Evolutionary conservation across 2,888 invertebrate species (phyloP), one percentile per base, ranked within the genome.

Genomic region (Thyatira batis): DNA sequence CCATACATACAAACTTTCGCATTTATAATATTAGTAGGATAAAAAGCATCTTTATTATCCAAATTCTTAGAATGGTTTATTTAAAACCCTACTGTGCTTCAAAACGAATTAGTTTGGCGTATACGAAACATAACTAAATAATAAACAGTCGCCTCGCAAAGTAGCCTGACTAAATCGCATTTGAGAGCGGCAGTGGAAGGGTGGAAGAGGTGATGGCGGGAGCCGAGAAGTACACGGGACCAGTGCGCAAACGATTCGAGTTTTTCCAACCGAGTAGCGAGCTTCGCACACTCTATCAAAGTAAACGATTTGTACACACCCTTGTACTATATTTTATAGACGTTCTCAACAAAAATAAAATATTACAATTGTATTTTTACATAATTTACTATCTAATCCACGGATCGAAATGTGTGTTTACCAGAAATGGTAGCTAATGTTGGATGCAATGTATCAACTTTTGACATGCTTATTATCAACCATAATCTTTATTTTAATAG

Each of bases 251-350:
- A 83, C 80, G 81, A 77, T 80, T 72, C 73, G 75, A 80, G 75
- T 86, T 87, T 83, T 84, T 87, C 82, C 85, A 75, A 73, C 69
- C 76, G 82, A 84, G 73, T 76, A 81, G 64, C 64, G 57, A 57
- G 54, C 69, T 75, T 66, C 75, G 73, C 73, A 66, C 73, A 67
- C 72, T 80, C 73, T 84, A 79, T 82, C 81, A 82, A 82, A 82
- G 82, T 81, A 85, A 86, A 84, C 81, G 82, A 84, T 85, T 85
- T 85, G 81, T 81, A 80, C 79, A 82, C 80, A 78, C 71, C 72
- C 75, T 74, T 76, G 72, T 75, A 69, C 67, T 59, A 66, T 62
- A 61, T 61, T 63, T 68, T 60, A 71, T 50, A 39, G 49, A 52
- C 50, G 52, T 59, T 67, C 69, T 69, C 59, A 65, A 54, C 57